These are phyloP conservation scores for Drosophila pectinifera DNA, from an alignment of 1,140 invertebrate genomes.

Conservation along the genomic window DNA sequence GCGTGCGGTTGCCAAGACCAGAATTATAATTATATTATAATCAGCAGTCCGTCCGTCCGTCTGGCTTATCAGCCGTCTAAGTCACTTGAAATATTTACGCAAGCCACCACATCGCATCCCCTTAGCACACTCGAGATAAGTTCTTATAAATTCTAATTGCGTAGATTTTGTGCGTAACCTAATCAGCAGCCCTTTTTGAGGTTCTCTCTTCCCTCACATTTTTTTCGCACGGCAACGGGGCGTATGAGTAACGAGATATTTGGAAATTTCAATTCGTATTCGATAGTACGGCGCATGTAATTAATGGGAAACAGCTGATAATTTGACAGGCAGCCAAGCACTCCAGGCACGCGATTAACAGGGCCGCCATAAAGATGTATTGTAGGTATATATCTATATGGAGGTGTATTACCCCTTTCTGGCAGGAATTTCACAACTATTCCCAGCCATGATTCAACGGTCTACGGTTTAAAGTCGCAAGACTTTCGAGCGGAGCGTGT, in stretches of 20 bases:
- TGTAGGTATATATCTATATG: neutral
- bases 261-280: slow-evolving; percentile 41
- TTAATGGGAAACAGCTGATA: slow-evolving; percentile 62
- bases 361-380: slow-evolving; percentile 6
- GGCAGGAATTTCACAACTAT: slow-evolving; percentile 37
- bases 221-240: slow-evolving; percentile 53
- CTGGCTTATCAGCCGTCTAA: slow-evolving; percentile 3
- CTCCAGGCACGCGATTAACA: slow-evolving; percentile 52
- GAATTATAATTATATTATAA: slow-evolving; percentile 61
- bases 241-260: slow-evolving; percentile 59
- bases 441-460: slow-evolving; percentile 12
- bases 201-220: neutral
- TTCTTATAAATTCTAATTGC: slow-evolving; percentile 56
- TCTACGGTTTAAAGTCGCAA: slow-evolving; percentile 24
- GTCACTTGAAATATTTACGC: slow-evolving; percentile 59
- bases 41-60: slow-evolving; percentile 28
- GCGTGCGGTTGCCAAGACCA: slow-evolving; percentile 53
- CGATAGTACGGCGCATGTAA: slow-evolving; percentile 32
- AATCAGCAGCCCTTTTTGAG: slow-evolving; percentile 12
- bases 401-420: neutral
- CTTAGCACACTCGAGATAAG: slow-evolving; percentile 31
- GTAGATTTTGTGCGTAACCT: slow-evolving; percentile 45
- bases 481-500: slow-evolving; percentile 11
- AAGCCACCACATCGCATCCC: slow-evolving; percentile 29
- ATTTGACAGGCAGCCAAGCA: slow-evolving; percentile 42